Evolutionary conservation across 2,113 vertebrate genomes (phyloP).

Genomic region (Aix galericulata): DNA sequence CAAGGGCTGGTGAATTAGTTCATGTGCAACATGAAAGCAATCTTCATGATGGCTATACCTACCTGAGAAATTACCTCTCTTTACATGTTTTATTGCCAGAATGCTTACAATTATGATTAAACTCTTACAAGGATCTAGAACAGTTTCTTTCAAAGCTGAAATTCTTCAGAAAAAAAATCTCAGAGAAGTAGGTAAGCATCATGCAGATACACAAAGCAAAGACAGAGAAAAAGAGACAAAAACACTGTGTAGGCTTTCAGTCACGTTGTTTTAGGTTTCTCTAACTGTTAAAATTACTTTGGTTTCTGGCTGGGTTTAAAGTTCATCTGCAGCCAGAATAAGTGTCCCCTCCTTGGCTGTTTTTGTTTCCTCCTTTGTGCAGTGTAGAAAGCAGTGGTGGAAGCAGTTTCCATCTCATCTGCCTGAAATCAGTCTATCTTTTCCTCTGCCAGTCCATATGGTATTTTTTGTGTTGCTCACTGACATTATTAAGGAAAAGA

Average conservation of each 20-base stretch:
- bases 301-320: neutral
- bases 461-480: neutral
- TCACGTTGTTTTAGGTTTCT: neutral
- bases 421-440: neutral
- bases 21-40: neutral
- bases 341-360: neutral
- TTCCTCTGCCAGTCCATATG: neutral
- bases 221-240: neutral
- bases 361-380: neutral
- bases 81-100: neutral
- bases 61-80: neutral
- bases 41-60: neutral
- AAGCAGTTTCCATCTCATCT: neutral
- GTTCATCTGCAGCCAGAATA: fast-evolving
- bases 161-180: neutral
- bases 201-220: neutral
- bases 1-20: neutral
- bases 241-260: neutral
- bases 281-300: neutral
- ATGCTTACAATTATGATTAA: neutral
- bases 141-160: neutral
- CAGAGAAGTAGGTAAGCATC: neutral
- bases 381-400: neutral
- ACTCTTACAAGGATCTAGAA: neutral
- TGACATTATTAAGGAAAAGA: neutral